Evolutionary conservation across 2,113 vertebrate genomes (phyloP).

Genomic region (Crotalus tigris): DNA sequence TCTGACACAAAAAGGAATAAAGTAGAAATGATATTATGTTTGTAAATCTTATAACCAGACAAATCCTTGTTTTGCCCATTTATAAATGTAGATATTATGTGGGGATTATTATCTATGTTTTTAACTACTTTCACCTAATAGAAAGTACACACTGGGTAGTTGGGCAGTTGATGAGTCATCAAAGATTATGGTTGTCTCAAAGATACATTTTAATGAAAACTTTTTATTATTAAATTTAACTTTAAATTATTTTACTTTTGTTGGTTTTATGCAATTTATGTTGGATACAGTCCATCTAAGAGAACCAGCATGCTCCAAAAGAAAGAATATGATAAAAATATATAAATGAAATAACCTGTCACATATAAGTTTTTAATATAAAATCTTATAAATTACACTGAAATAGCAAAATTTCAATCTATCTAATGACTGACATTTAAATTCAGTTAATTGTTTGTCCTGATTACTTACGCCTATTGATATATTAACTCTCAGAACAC

Average conservation of each 20-base stretch:
- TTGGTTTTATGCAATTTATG: neutral
- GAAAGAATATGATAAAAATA: neutral
- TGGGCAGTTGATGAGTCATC: neutral
- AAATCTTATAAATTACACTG: neutral
- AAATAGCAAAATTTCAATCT: neutral
- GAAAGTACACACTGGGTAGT: neutral
- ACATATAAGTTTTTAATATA: neutral
- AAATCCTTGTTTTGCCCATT: slow-evolving; percentile 10
- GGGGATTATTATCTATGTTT: neutral
- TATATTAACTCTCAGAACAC: neutral
- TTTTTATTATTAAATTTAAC: neutral
- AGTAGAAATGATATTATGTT: neutral
- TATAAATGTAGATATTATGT: slow-evolving; percentile 15
- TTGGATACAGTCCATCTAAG: neutral
- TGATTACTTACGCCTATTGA: neutral
- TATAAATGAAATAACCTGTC: neutral
- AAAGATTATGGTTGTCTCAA: neutral
- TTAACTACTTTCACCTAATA: neutral
- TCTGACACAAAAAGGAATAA: neutral
- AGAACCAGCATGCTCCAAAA: no score
- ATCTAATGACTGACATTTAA: neutral
- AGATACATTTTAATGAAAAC: neutral
- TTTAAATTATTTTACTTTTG: neutral
- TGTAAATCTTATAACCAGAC: slow-evolving; percentile 9
- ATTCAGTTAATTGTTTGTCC: neutral